These are phyloP conservation scores for Leptinotarsa haldemani DNA, from an alignment of 2,888 invertebrate species.

Conservation along the genomic window DNA sequence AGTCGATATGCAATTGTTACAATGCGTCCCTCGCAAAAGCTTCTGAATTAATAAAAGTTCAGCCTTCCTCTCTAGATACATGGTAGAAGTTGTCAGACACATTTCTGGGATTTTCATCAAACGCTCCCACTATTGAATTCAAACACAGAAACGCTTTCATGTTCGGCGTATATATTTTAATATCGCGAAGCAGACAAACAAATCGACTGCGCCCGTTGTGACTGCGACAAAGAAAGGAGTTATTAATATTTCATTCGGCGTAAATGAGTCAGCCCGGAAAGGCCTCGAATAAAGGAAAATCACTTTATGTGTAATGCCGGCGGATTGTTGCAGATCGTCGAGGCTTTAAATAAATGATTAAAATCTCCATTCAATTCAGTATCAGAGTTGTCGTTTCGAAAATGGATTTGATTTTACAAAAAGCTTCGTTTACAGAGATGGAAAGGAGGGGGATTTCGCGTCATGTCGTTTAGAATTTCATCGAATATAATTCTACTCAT, in stretches of 20 bases:
- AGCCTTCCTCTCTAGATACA: background rate
- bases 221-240: slow-evolving; percentile 43
- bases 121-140: slow-evolving; percentile 17
- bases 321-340: slow-evolving; percentile 15
- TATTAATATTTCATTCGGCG: slow-evolving; percentile 48
- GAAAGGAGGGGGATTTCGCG: no score
- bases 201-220: slow-evolving; percentile 40
- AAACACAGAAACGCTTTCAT: slow-evolving; percentile 50
- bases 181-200: slow-evolving; percentile 43
- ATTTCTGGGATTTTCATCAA: slow-evolving; percentile 17
- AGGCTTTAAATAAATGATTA: slow-evolving; percentile 6
- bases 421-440: background rate
- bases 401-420: slow-evolving; percentile 7
- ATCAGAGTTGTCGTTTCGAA: slow-evolving; percentile 1
- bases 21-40: no score
- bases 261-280: slow-evolving; percentile 46
- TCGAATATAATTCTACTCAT: no score
- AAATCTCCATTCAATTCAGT: slow-evolving; percentile 14
- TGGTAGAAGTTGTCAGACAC: slow-evolving; percentile 3
- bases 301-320: slow-evolving; percentile 17
- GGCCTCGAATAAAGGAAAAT: slow-evolving; percentile 38
- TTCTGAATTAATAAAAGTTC: no score
- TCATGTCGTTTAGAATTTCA: no score
- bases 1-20: no score
- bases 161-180: slow-evolving; percentile 45